Percentiles rank a stretch among this genome's conserved stretches.
Evolutionary conservation across 1,140 invertebrate genomes (phyloP).

Genomic region (Drosophila sproati): DNA sequence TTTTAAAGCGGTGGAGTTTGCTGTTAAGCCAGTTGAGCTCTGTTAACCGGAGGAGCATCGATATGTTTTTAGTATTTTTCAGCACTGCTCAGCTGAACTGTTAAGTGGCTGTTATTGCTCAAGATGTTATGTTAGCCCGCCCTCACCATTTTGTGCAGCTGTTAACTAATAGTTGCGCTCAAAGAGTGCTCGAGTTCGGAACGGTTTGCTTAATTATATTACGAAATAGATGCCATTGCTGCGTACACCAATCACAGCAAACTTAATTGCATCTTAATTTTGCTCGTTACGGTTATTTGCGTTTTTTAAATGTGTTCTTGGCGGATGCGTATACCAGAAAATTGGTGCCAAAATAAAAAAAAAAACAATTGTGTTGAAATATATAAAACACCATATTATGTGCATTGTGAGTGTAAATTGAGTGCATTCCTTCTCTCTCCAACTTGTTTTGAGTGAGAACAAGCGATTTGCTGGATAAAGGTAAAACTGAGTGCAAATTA

Average conservation of each 20-base stretch:
- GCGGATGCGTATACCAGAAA: neutral
- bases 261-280: conserved; percentile 12
- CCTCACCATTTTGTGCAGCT: neutral
- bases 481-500: conserved; percentile 21
- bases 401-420: conserved; percentile 42
- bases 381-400: conserved; percentile 1
- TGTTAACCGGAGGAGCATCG: conserved; percentile 3
- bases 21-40: neutral
- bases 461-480: conserved; percentile 29
- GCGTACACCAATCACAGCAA: conserved; percentile 1
- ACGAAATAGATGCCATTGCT: conserved; percentile 6
- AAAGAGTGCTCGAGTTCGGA: neutral
- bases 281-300: neutral
- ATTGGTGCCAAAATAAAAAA: conserved; percentile 34
- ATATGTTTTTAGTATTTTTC: conserved; percentile 6
- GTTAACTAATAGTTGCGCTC: conserved; percentile 22
- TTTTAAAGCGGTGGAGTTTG: neutral
- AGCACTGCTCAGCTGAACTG: neutral
- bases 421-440: conserved; percentile 16
- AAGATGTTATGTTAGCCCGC: neutral
- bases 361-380: conserved; percentile 2
- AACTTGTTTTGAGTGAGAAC: conserved; percentile 31
- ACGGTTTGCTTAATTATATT: neutral
- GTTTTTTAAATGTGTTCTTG: conserved; percentile 7
- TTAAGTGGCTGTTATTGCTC: conserved; percentile 8